A percentile compares a stretch with the other conserved stretches of the same genome.
These are phyloP conservation scores for Carabus problematicus DNA, from an alignment of 2,888 invertebrate genomes.

Conservation along the genomic window DNA sequence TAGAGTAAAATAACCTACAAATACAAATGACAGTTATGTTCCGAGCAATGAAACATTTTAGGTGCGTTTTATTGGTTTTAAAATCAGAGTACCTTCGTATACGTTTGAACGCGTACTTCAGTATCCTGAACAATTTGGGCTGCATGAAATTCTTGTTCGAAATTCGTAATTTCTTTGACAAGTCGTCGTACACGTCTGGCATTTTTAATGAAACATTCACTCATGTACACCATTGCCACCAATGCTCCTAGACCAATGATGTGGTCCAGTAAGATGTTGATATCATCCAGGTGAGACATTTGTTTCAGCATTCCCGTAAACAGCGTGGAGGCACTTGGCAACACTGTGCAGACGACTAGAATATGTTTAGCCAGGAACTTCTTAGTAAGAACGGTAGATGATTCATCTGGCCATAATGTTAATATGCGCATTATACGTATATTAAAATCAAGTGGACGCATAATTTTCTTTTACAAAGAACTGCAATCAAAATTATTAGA, in stretches of 20 bases:
- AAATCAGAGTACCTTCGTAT: conserved; percentile 22
- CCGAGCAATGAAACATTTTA: too few species aligned
- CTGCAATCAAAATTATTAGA: too few species aligned
- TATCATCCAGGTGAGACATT: conserved; percentile 26
- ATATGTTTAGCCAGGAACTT: conserved; percentile 17
- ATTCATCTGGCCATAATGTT: conserved; percentile 16
- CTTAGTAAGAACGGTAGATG: not conserved
- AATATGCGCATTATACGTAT: conserved; percentile 13
- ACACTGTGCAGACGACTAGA: conserved; percentile 5
- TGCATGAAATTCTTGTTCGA: conserved; percentile 9
- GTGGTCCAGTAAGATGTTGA: conserved; percentile 19
- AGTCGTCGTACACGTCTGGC: conserved; percentile 2
- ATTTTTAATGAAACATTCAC: conserved; percentile 32
- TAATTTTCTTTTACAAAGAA: not conserved
- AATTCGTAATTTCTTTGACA: conserved; percentile 1
- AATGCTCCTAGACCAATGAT: conserved; percentile 17
- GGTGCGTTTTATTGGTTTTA: too few species aligned
- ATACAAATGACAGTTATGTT: too few species aligned
- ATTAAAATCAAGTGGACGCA: conserved; percentile 25
- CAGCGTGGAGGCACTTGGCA: conserved; percentile 15
- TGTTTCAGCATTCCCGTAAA: conserved; percentile 4
- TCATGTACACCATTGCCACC: conserved; percentile 23
- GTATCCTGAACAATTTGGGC: conserved; percentile 3
- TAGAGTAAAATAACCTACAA: conserved; percentile 26
- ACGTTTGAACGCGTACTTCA: conserved; percentile 16